Evolutionary conservation across 1,140 invertebrate genomes (phyloP).

Genomic region (Papilio polyxenes): DNA sequence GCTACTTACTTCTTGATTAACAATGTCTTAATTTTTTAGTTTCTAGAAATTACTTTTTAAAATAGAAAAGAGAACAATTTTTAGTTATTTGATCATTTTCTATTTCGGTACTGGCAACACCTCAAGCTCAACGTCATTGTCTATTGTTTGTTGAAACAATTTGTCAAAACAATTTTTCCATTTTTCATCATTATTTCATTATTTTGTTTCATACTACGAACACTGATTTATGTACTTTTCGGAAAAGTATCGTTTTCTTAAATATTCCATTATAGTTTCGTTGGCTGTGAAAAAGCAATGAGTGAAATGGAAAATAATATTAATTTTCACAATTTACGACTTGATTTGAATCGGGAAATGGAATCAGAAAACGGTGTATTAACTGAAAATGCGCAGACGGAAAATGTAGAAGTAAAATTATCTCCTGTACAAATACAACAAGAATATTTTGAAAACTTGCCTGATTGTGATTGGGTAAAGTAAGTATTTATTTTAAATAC

Average conservation of each 20-base stretch:
- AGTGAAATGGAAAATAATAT: constrained; percentile 14
- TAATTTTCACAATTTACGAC: constrained; percentile 34
- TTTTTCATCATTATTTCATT: background rate
- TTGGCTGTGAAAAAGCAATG: background rate
- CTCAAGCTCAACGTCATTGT: background rate
- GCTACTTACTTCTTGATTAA: background rate
- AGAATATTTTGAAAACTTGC: constrained; percentile 74
- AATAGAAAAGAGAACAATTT: background rate
- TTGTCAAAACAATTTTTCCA: constrained; percentile 1
- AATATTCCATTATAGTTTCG: background rate
- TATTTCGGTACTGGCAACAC: background rate
- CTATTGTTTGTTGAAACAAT: constrained; percentile 3
- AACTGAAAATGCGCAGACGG: constrained; percentile 25
- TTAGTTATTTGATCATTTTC: background rate
- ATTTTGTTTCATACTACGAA: background rate
- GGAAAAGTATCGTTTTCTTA: background rate
- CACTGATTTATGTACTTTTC: background rate
- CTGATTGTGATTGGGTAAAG: constrained; percentile 73
- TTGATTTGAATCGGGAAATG: constrained; percentile 15
- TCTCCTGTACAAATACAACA: constrained; percentile 72
- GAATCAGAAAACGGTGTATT: constrained; percentile 33
- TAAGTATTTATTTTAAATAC: constrained; percentile 50
- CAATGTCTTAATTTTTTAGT: background rate
- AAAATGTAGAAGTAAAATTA: constrained; percentile 38
- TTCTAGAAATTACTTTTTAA: background rate